Conservation (phyloP, 2,888 invertebrate species). For the Ophion obscuratus region DNA sequence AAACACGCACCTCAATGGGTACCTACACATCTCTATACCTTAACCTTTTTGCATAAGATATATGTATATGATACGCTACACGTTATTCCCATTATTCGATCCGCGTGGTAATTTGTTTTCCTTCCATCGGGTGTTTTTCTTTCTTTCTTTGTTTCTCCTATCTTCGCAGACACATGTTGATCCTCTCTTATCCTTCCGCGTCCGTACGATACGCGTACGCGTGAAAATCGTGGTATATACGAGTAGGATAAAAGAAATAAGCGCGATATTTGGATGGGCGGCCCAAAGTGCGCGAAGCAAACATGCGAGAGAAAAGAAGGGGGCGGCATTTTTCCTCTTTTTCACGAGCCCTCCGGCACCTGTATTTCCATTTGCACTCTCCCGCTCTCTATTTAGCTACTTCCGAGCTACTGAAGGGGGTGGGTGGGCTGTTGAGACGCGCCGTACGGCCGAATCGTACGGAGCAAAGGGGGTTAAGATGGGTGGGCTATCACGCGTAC, state of each 20-base stretch:
- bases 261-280: no score
- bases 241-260: not conserved
- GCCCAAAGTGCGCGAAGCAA: not conserved
- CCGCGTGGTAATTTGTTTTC: not conserved
- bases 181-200: not conserved
- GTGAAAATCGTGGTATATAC: not conserved
- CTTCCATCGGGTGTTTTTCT: conserved; percentile 25
- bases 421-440: not conserved
- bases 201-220: not conserved
- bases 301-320: not conserved
- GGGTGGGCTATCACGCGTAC: not conserved
- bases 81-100: not conserved
- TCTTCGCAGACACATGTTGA: not conserved
- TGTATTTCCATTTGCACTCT: not conserved
- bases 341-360: not conserved
- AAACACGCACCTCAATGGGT: conserved; percentile 81
- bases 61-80: conserved; percentile 1
- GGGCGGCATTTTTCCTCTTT: no score
- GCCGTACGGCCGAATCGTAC: not conserved
- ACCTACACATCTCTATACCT: conserved; percentile 81
- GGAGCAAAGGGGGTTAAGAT: no score
- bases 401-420: not conserved
- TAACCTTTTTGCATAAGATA: conserved; percentile 73
- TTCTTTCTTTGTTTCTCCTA: conserved; percentile 2
- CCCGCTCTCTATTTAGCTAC: not conserved